phyloP scores from a whole-genome alignment of 2,888 invertebrate species.

The Lomographa bimaculata region DNA sequence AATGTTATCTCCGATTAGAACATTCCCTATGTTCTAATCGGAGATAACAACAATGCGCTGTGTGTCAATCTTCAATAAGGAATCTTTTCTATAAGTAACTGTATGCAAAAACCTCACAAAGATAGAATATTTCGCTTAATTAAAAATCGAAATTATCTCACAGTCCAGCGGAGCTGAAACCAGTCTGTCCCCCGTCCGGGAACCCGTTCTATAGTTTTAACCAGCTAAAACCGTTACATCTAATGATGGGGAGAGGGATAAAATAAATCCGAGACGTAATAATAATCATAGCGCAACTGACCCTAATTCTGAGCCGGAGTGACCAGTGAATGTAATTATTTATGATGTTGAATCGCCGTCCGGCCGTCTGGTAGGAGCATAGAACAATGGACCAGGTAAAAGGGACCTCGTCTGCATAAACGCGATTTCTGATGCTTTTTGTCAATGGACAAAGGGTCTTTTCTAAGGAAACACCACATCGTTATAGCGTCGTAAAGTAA shows the following conservation, averaged over 20 bases:
- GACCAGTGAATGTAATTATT: conserved; percentile 80
- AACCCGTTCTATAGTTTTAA: conserved; percentile 83
- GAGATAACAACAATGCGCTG: too few species aligned
- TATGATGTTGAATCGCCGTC: conserved; percentile 73
- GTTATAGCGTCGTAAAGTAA: conserved; percentile 80
- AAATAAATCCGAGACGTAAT: conserved; percentile 69
- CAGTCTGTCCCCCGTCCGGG: conserved; percentile 69
- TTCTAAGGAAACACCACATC: conserved; percentile 82
- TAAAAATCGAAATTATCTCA: conserved; percentile 72
- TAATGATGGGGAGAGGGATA: conserved; percentile 81
- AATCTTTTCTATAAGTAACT: too few species aligned
- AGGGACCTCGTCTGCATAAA: conserved; percentile 75
- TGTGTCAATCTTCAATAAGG: too few species aligned
- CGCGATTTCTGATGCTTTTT: conserved; percentile 76
- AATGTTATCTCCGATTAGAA: too few species aligned
- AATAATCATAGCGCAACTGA: conserved; percentile 76
- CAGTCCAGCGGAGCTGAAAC: conserved; percentile 67
- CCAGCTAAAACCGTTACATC: conserved; percentile 82
- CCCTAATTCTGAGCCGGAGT: conserved; percentile 67
- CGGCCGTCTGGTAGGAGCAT: conserved; percentile 72
- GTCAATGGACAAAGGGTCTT: conserved; percentile 80
- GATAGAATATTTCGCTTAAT: conserved; percentile 57
- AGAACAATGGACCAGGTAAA: conserved; percentile 77
- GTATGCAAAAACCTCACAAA: too few species aligned
- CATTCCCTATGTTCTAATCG: too few species aligned